Conservation (phyloP, 2,888 invertebrate genomes). For the Chaitophorus viminalis region DNA sequence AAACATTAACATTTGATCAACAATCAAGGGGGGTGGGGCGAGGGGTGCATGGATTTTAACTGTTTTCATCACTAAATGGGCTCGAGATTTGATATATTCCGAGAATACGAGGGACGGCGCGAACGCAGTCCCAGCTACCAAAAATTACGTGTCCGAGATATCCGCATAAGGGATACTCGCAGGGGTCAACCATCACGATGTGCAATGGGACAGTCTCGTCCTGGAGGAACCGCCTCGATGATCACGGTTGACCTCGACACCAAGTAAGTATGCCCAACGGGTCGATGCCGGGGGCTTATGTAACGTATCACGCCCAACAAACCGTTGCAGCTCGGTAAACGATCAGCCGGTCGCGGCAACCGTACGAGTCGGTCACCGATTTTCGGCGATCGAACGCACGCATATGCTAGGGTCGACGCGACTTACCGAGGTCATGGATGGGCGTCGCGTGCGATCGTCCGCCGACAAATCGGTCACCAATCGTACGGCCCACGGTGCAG, state of each 20-base stretch:
- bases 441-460: not conserved
- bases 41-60: too few relatives aligned
- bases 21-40: too few relatives aligned
- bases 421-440: not conserved
- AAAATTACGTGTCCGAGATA: slow-evolving; percentile 71
- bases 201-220: slow-evolving; percentile 79
- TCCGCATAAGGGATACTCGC: slow-evolving; percentile 76
- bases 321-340: not conserved
- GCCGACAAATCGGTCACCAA: not conserved
- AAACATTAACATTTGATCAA: too few relatives aligned
- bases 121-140: slow-evolving; percentile 61
- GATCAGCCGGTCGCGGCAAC: not conserved
- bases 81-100: too few relatives aligned
- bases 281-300: too few relatives aligned
- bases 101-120: slow-evolving; percentile 52
- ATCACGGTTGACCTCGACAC: slow-evolving; percentile 75
- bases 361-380: not conserved
- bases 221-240: slow-evolving; percentile 78
- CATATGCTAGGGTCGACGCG: not conserved
- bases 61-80: too few relatives aligned
- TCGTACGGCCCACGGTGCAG: not conserved
- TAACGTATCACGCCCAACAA: not conserved
- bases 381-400: not conserved
- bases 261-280: slow-evolving; percentile 67
- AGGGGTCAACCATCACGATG: slow-evolving; percentile 64